Evolutionary conservation across 92 coral and sea anemone genomes (phyloP).

Genomic region (Diadumene lineata): DNA sequence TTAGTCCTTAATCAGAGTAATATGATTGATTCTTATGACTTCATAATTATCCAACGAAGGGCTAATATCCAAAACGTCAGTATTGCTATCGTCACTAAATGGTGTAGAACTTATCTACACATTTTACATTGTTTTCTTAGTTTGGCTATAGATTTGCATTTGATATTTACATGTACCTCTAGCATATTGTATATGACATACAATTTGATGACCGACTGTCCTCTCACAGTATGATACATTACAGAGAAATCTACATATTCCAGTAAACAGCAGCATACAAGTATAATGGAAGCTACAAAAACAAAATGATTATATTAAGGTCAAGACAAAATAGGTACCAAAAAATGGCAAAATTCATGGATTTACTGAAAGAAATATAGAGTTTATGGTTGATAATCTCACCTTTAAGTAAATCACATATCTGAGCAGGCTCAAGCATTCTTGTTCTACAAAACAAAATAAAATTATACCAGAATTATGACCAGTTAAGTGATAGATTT

Average conservation of each 20-base stretch:
- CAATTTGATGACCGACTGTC: conserved; percentile 97
- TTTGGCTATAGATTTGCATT: no score
- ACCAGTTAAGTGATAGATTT: not conserved
- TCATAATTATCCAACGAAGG: no score
- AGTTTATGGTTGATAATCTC: not conserved
- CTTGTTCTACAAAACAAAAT: conserved; percentile 40
- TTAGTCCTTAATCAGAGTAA: no score
- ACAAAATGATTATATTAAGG: not conserved
- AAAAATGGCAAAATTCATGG: not conserved
- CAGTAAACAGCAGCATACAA: conserved; percentile 65
- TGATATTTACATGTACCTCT: conserved; percentile 82
- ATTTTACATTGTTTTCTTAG: no score
- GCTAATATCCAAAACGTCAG: no score
- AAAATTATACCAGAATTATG: no score
- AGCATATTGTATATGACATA: conserved; percentile 98
- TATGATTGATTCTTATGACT: no score
- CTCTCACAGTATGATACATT: conserved; percentile 91
- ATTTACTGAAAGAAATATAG: not conserved
- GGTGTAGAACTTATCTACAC: no score
- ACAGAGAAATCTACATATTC: conserved; percentile 91
- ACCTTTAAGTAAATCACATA: conserved; percentile 85
- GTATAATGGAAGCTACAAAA: conserved; percentile 72
- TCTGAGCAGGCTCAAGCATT: conserved; percentile 78
- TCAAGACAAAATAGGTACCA: not conserved
- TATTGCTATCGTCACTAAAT: no score